Percentiles rank a stretch among this genome's conserved stretches.
These are phyloP conservation scores for Neopipo cinnamomea DNA, from an alignment of 2,113 vertebrate species.

Conservation along the genomic window DNA sequence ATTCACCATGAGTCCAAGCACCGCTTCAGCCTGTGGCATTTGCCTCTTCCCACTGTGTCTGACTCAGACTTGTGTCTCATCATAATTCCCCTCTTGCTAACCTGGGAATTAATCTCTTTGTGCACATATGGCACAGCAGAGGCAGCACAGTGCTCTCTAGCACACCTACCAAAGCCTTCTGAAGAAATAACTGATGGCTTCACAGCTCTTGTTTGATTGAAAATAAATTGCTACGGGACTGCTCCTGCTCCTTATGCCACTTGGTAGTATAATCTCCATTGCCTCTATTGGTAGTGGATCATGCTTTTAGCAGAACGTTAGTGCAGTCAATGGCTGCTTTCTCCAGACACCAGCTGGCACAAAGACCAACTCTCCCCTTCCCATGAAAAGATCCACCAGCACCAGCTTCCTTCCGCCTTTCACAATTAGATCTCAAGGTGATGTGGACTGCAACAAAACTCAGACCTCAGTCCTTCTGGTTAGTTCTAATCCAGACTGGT, in stretches of 20 bases:
- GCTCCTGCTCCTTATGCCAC: not conserved
- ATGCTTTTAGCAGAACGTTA: not conserved
- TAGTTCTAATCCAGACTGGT: not conserved
- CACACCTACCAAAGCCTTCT: slow-evolving; percentile 26
- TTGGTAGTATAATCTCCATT: not conserved
- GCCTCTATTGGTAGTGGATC: not conserved
- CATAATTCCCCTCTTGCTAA: slow-evolving; percentile 23
- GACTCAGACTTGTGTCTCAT: slow-evolving; percentile 48
- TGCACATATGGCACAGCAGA: slow-evolving; percentile 7
- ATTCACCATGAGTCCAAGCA: slow-evolving; percentile 7
- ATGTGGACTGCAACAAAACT: not conserved
- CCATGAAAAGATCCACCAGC: not conserved
- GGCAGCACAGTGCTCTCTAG: not conserved
- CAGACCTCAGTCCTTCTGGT: not conserved
- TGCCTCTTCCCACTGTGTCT: slow-evolving; percentile 21
- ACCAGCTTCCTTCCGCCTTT: not conserved
- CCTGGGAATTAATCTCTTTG: slow-evolving; percentile 56
- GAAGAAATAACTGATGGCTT: slow-evolving; percentile 44
- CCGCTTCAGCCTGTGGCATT: slow-evolving; percentile 3
- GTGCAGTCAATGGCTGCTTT: not conserved
- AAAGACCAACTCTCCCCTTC: not conserved
- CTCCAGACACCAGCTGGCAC: not conserved
- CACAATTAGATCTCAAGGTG: not conserved
- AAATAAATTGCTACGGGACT: slow-evolving; percentile 25
- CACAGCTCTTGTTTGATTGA: slow-evolving; percentile 1